Base-by-base conservation (phyloP, 2,888 invertebrate genomes). In the Hyposoter dolosus region DNA sequence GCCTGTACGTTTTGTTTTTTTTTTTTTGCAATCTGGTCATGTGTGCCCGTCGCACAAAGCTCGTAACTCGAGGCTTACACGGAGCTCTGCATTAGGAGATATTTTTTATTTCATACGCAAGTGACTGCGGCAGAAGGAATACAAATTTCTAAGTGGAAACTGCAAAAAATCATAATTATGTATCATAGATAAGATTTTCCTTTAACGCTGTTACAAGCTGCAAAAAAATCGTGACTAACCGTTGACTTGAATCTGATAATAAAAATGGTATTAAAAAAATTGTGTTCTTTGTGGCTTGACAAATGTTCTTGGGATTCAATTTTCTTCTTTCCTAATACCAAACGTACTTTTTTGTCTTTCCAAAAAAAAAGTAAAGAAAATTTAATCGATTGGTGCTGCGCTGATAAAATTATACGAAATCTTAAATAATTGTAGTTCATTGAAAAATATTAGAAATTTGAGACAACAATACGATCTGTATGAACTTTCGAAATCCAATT, bases 1-100 rank as follows among this genome's bases (percentile, higher is more conserved):
- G 68, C 43, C 74, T 69, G 47, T 77, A 63, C 65, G n/a, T 28
- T n/a, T 60, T 32, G 1, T 4, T 32, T 32, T 2, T 35, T n/a
- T 50, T 56, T 68, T 43, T 47, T 43, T 45, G 79, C 74, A 79
- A 76, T 76, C 40, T 76, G 65, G 71, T 79, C 68, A 50, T 83
- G 72, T 65, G 76, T 76, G 80, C 80, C 75, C 76, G 43, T 71
- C 63, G 86, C 81, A 81, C 83, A 83, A 83, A 83, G 66, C 74
- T 81, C 77, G 53, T 68, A 77, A 76, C 40, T 28, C 17, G 75
- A 43, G 56, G 45, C 79, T 66, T 60, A 66, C 56, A 50, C 75
- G 60, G 75, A 79, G 53, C 47, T 75, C 65, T 72, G 63, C 47
- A 56, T 63, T 69, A 74, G 68, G 45, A 50, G 60, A 50, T 10